Evolutionary conservation across 1,140 invertebrate genomes (phyloP), one percentile per base, ranked within the genome.

Genomic region (Bombus waltoni): DNA sequence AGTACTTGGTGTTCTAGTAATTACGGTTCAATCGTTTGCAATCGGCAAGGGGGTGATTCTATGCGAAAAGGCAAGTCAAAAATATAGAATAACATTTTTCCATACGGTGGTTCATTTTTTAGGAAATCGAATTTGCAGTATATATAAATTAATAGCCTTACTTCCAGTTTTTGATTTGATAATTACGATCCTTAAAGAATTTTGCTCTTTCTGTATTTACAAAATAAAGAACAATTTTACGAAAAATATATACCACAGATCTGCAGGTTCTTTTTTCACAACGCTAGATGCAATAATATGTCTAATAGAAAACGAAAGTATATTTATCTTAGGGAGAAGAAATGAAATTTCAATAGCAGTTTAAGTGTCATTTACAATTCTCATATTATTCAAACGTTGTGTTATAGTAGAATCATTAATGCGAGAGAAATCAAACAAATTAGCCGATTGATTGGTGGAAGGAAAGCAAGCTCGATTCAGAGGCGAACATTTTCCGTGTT

Each of bases 361-460:
- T 28, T 11, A 62, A 62, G 6, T 35, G 15, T 35, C 65, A 18
- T 66, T 35, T 18, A 11, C 59, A 66, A 35, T 66, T 2, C 32
- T 66, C 15, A 22, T 66, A 66, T 22, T 22, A 28, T 42, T 47
- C 13, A 15, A 42, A 15, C 40, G 15, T 9, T 28, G 5, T 42
- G 13, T 40, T 25, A 25, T 47, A 22, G 1, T 47, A 10, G 18
- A 32, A 18, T 10, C 73, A 53, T 35, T 28, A 57, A 22, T 4
- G 32, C 15, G 22, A 74, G 15, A n/a, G 25, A 47, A 57, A 38
- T 57, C 47, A 53, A 76, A 76, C 53, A 35, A 76, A 76, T 76
- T 59, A 76, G 11, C 13, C 73, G 47, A 6, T 8, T 38, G 35
- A 38, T 75, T 38, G 74, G 10, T 32, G 22, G 25, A 38, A n/a